Base-by-base conservation (phyloP, 2,888 invertebrate species). In the Spodoptera exigua region DNA sequence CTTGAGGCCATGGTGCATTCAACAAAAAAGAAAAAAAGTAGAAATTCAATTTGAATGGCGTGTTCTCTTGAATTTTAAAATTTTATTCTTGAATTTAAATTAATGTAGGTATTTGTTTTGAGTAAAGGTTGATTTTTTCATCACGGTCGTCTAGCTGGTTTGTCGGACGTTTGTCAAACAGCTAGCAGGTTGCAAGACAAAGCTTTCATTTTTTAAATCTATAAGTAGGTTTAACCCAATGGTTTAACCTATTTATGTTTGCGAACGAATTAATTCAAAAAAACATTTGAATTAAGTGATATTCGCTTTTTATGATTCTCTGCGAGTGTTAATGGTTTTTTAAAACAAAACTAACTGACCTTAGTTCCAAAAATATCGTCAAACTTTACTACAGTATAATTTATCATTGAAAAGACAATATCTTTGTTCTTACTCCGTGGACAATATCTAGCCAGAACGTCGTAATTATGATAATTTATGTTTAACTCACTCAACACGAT, bases 61-160 rank as follows among this genome's bases (percentile, higher is more conserved):
- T 17, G 16, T 40, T 39, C 10, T 16, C 16, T 40, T 17, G 40
- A 40, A 40, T 40, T 16, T 16, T 40, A 40, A 40, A 40, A 21
- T 55, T 45, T 45, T 34, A 36, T 51, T 48, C 10, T 45, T n/a
- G 13, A 18, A 39, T 21, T 21, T 35, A 37, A 18, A 9, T 44
- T 27, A 27, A 27, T 1, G 13, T 45, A 39, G 2, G 2, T 21
- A 37, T 57, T 57, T n/a, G n/a, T n/a, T n/a, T n/a, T 57, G 41
- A 68, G 36, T 34, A 55, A 69, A 73, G 61, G 61, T 61, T 65
- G 66, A 35, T 55, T 4, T 57, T 62, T 13, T 17, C 37, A 36
- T 72, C 60, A 73, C 35, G 63, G 60, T 54, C 63, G 51, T 37
- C 55, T 47, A 63, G 44, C n/a, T 21, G 52, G 41, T 41, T 17